Conservation (phyloP, 2,888 invertebrate species). For the Eutolmus rufibarbis region DNA sequence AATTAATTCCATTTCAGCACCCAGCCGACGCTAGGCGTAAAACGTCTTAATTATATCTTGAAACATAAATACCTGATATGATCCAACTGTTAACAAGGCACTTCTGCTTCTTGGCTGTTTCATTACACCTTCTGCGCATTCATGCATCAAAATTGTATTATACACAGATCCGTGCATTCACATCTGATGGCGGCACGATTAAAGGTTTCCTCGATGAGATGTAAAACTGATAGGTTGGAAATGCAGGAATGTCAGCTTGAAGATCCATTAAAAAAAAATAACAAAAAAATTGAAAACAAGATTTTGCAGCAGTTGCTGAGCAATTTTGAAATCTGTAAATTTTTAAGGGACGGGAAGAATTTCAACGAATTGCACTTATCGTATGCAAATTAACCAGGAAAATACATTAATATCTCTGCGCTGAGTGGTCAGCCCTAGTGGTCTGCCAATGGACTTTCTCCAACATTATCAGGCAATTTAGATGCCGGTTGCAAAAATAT, state of each 20-base stretch:
- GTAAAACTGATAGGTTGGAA: background rate
- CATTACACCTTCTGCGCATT: conserved; percentile 2
- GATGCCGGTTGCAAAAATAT: background rate
- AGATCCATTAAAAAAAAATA: background rate
- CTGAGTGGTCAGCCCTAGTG: background rate
- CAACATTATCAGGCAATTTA: background rate
- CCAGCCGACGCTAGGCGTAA: background rate
- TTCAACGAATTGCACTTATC: background rate
- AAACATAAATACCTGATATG: conserved; percentile 14
- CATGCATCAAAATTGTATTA: conserved; percentile 32
- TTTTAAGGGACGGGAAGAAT: background rate
- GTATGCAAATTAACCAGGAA: background rate
- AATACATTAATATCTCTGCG: background rate
- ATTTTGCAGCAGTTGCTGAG: background rate
- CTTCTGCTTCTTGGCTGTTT: background rate
- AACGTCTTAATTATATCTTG: conserved; percentile 10
- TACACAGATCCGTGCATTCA: background rate
- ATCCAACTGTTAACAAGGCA: background rate
- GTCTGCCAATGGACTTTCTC: background rate
- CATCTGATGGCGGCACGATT: background rate
- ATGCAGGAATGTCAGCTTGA: background rate
- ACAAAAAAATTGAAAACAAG: background rate
- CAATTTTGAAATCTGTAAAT: background rate
- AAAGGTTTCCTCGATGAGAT: background rate
- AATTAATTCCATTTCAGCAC: background rate